These are phyloP conservation scores for Montipora cactus DNA, from an alignment of 64 coral and sea anemone species.

Conservation along the genomic window DNA sequence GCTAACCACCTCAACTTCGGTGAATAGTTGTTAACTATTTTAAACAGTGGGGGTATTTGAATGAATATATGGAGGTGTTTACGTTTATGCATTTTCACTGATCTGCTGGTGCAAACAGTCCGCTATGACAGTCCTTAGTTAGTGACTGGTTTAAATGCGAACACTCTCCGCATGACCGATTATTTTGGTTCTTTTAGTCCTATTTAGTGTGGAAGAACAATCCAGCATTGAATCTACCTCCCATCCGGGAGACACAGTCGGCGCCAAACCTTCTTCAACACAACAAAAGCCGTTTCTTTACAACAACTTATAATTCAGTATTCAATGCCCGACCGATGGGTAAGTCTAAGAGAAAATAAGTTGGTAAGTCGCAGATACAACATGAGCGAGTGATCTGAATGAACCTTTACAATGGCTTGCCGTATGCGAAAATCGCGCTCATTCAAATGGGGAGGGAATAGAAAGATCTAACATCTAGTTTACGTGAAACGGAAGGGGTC, in stretches of 20 bases:
- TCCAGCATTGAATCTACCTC: slow-evolving; percentile 11
- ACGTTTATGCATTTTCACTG: too few species aligned
- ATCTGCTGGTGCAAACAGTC: background rate
- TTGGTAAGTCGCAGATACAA: background rate
- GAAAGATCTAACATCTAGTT: too few species aligned
- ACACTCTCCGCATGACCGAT: too few species aligned
- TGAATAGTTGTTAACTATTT: too few species aligned
- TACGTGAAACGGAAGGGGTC: too few species aligned
- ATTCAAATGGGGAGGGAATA: too few species aligned
- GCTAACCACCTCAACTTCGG: too few species aligned
- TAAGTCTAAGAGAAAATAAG: background rate
- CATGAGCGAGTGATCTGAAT: background rate
- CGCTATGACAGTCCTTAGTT: background rate
- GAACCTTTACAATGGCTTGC: too few species aligned
- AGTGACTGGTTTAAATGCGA: background rate
- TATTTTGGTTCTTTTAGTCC: slow-evolving; percentile 6
- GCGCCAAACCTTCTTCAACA: slow-evolving; percentile 63
- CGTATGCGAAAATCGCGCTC: too few species aligned
- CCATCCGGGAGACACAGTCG: slow-evolving; percentile 36
- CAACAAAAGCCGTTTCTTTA: slow-evolving; percentile 68
- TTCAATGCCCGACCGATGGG: slow-evolving; percentile 59
- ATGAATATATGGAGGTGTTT: too few species aligned
- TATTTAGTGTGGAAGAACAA: slow-evolving; percentile 76
- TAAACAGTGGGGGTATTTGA: too few species aligned
- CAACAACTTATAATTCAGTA: slow-evolving; percentile 66